Conservation (phyloP, 1,140 invertebrate genomes). For the Ganaspis sp. region DNA sequence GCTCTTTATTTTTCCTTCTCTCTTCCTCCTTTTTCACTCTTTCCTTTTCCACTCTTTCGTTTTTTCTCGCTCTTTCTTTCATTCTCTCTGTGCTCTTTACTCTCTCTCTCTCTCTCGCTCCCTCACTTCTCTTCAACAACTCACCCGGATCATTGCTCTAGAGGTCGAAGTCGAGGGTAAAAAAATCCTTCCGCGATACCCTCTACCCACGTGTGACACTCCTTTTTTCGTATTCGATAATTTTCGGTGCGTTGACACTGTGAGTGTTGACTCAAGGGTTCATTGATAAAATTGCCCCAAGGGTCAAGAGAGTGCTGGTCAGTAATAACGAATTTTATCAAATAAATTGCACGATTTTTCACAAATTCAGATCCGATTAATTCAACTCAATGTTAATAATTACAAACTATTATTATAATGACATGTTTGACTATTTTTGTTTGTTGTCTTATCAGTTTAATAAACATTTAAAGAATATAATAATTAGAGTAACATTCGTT, state of each 20-base stretch:
- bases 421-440: too few relatives aligned
- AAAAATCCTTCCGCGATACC: conserved; percentile 29
- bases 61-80: conserved; percentile 20
- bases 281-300: neutral
- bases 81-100: neutral
- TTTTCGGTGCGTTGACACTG: neutral
- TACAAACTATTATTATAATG: too few relatives aligned
- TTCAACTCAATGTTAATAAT: too few relatives aligned
- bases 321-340: too few relatives aligned
- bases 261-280: neutral
- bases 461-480: too few relatives aligned
- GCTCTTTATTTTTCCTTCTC: too few relatives aligned
- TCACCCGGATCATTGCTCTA: conserved; percentile 25
- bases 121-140: conserved; percentile 1
- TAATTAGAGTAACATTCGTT: too few relatives aligned
- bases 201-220: conserved; percentile 31
- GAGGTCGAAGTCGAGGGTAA: conserved; percentile 25
- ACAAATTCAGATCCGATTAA: too few relatives aligned
- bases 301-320: neutral
- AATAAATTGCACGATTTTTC: too few relatives aligned
- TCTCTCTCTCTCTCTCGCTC: neutral
- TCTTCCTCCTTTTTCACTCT: too few relatives aligned
- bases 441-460: too few relatives aligned
- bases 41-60: too few relatives aligned
- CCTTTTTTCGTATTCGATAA: neutral